Conservation (phyloP, 2,888 invertebrate species). For the Salticus scenicus region DNA sequence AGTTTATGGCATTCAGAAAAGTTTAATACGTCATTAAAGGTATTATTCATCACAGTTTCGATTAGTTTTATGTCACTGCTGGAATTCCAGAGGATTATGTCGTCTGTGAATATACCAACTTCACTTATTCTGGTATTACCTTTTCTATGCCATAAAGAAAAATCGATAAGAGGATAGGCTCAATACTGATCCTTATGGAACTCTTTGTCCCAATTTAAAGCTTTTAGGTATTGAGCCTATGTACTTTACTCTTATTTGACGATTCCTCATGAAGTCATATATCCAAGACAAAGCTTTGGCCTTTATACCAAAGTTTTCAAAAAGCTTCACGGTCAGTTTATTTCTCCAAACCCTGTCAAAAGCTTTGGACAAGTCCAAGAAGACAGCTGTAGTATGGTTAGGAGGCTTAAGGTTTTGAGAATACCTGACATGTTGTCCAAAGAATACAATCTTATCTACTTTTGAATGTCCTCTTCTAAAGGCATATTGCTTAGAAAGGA, state of each 20-base stretch:
- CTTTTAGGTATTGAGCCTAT: not conserved
- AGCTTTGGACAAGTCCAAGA: slow-evolving; percentile 16
- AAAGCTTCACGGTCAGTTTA: not conserved
- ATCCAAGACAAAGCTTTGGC: not conserved
- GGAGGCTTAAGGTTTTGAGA: not conserved
- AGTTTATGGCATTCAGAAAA: too few species aligned
- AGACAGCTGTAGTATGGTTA: not conserved
- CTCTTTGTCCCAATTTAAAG: not conserved
- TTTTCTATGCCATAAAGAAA: not conserved
- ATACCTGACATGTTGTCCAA: not conserved
- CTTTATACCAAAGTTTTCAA: not conserved
- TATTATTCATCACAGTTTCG: too few species aligned
- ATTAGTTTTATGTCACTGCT: too few species aligned
- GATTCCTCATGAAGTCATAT: not conserved
- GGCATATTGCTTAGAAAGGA: not conserved
- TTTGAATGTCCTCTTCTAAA: not conserved
- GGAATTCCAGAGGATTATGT: too few species aligned
- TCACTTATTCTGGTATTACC: too few species aligned
- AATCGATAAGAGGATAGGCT: slow-evolving; percentile 7
- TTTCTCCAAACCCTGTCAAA: slow-evolving; percentile 28
- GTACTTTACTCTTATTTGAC: not conserved
- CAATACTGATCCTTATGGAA: slow-evolving; percentile 4
- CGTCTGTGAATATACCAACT: too few species aligned
- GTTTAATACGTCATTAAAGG: too few species aligned
- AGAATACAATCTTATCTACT: not conserved